These are phyloP conservation scores for Lordiphosa fenestrarum DNA, from an alignment of 2,888 invertebrate genomes.

Conservation along the genomic window DNA sequence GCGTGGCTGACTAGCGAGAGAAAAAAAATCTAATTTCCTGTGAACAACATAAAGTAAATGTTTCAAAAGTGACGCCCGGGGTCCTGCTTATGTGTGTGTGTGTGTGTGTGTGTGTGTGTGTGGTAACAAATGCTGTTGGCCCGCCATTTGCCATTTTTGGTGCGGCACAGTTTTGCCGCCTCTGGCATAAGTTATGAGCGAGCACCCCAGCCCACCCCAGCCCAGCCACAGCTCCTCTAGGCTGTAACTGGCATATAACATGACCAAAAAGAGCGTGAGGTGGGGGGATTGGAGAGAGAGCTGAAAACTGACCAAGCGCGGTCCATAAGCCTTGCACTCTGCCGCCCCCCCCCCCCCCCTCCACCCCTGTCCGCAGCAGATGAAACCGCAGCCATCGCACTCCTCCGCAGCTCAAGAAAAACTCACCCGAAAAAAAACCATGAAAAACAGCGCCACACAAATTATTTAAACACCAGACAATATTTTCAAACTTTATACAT, in stretches of 20 bases:
- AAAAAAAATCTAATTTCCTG: slow-evolving; percentile 75
- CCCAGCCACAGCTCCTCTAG: slow-evolving; percentile 24
- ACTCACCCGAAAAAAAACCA: slow-evolving; percentile 1
- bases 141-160: slow-evolving; percentile 66
- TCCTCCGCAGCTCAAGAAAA: not conserved
- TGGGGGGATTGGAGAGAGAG: not conserved
- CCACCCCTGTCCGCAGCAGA: slow-evolving; percentile 56
- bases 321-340: slow-evolving; percentile 16
- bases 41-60: slow-evolving; percentile 74
- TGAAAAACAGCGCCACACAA: slow-evolving; percentile 31
- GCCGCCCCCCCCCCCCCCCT: slow-evolving; percentile 43
- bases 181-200: slow-evolving; percentile 65
- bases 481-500: slow-evolving; percentile 27
- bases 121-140: slow-evolving; percentile 55
- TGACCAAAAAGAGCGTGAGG: slow-evolving; percentile 43
- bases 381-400: slow-evolving; percentile 56
- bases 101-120: slow-evolving; percentile 59
- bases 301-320: slow-evolving; percentile 17
- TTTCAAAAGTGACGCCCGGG: slow-evolving; percentile 68
- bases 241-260: slow-evolving; percentile 68
- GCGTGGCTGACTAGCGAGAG: slow-evolving; percentile 27
- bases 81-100: slow-evolving; percentile 29
- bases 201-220: slow-evolving; percentile 8
- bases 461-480: slow-evolving; percentile 64
- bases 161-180: slow-evolving; percentile 27